Conservation (phyloP, 2,797 vertebrate genomes). For the Todus mexicanus region DNA sequence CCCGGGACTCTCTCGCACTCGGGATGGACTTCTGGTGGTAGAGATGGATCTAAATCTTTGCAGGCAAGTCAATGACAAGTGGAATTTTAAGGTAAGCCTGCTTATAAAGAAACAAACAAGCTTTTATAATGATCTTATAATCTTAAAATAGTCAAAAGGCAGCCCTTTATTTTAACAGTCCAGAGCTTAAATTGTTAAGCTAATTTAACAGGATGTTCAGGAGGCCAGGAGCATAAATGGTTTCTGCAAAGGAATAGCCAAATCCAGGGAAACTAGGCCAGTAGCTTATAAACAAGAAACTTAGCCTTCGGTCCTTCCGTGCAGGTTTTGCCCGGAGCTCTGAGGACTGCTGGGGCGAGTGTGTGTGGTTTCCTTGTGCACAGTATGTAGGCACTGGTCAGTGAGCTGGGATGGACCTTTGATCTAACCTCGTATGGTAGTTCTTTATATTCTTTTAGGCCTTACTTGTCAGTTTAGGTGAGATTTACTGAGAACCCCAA, state of each 20-base stretch:
- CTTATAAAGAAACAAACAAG: background rate
- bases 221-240: background rate
- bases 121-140: background rate
- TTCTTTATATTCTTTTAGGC: background rate
- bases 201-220: background rate
- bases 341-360: background rate
- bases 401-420: background rate
- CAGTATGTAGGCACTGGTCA: fast-evolving
- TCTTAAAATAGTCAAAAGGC: background rate
- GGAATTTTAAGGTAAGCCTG: constrained; percentile 90
- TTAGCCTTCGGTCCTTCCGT: background rate
- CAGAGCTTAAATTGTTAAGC: background rate
- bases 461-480: background rate
- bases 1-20: constrained; percentile 87
- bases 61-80: constrained; percentile 88
- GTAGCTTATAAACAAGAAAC: background rate
- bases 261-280: background rate
- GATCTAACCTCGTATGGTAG: background rate
- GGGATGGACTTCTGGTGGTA: constrained; percentile 87
- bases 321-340: background rate
- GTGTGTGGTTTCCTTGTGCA: background rate
- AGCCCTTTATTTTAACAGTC: background rate
- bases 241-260: background rate
- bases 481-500: background rate
- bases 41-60: constrained; percentile 96